Conservation (phyloP, 2,113 vertebrate genomes). For the Noctilio leporinus region DNA sequence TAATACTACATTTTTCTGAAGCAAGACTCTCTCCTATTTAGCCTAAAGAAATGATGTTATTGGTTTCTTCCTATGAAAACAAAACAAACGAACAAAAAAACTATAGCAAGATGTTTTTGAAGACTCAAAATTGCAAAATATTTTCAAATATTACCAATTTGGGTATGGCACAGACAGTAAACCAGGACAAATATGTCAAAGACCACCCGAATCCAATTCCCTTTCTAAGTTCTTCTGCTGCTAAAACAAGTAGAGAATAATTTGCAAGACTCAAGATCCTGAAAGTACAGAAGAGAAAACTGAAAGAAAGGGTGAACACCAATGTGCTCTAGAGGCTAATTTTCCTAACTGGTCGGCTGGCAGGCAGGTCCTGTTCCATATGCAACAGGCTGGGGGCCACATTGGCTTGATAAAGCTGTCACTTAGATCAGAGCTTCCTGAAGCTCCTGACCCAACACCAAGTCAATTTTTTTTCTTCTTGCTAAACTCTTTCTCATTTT, state of each 20-base stretch:
- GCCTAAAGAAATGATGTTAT: background rate
- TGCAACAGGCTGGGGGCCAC: slow-evolving; percentile 16
- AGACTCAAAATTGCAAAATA: background rate
- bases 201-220: background rate
- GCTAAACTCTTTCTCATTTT: slow-evolving; percentile 73
- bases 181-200: slow-evolving; percentile 25
- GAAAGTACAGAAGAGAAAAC: background rate
- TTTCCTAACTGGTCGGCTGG: slow-evolving; percentile 44
- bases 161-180: background rate
- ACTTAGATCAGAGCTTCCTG: slow-evolving; percentile 61
- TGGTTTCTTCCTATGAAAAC: background rate
- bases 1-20: background rate
- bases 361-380: slow-evolving; percentile 14
- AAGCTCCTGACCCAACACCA: slow-evolving; percentile 59
- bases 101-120: background rate
- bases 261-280: background rate
- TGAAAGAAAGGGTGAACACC: background rate
- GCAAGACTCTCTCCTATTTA: background rate
- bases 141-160: slow-evolving; percentile 15
- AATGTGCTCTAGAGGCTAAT: background rate
- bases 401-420: slow-evolving; percentile 66
- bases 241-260: background rate
- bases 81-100: slow-evolving; percentile 7
- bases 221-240: slow-evolving; percentile 5
- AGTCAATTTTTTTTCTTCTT: slow-evolving; percentile 69